Conservation (phyloP, 1,140 invertebrate species). For the Grapholita molesta region DNA sequence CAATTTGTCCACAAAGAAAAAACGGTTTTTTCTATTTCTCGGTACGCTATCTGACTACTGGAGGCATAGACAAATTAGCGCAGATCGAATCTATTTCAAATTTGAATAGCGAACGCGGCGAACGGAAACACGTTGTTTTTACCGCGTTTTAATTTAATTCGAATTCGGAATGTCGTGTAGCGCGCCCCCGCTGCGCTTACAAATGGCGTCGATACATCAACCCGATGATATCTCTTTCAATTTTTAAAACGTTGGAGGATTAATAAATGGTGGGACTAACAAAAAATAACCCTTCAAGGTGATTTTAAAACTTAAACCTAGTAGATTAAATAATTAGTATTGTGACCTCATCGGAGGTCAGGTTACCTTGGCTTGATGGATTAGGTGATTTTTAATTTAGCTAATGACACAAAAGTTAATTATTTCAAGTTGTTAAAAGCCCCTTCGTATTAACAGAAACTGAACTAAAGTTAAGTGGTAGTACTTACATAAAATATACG, state of each 20-base stretch:
- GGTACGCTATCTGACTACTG: conserved; percentile 22
- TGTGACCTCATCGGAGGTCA: neutral
- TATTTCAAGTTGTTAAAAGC: neutral
- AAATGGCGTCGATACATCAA: conserved; percentile 75
- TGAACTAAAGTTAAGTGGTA: neutral
- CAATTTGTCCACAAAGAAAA: conserved; percentile 24
- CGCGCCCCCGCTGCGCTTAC: conserved; percentile 66
- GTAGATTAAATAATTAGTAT: conserved; percentile 18
- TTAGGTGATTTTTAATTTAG: conserved; percentile 3
- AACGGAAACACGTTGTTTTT: conserved; percentile 72
- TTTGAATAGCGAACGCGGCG: conserved; percentile 57
- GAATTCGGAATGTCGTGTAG: conserved; percentile 66
- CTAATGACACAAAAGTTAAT: conserved; percentile 15
- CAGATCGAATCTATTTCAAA: conserved; percentile 68
- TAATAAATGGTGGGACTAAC: conserved; percentile 57
- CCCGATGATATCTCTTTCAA: conserved; percentile 76
- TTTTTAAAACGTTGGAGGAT: conserved; percentile 67
- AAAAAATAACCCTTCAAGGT: conserved; percentile 47
- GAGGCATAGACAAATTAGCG: conserved; percentile 74
- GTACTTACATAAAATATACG: too few relatives aligned
- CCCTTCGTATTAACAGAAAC: neutral
- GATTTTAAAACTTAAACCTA: conserved; percentile 35
- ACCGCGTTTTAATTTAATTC: conserved; percentile 74
- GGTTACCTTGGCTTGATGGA: conserved; percentile 12
- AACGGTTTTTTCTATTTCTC: conserved; percentile 25